Percentiles rank a stretch among this genome's conserved stretches.
These are phyloP conservation scores for Didymodactylos carnosus DNA, from an alignment of 2,888 invertebrate genomes.

Conservation along the genomic window DNA sequence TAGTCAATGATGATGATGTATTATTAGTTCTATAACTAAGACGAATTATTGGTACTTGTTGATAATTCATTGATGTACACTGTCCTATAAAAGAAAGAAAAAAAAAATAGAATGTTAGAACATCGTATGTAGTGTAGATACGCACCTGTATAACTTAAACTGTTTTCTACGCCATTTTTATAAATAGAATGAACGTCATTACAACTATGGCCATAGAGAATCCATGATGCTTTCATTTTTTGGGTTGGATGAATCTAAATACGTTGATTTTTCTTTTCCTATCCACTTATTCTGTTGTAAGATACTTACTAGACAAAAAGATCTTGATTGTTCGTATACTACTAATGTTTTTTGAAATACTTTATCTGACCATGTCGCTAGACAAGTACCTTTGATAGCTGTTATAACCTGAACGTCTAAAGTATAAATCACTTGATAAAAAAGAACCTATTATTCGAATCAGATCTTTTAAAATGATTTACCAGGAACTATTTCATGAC, in stretches of 20 bases:
- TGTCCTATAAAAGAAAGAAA: too few species aligned
- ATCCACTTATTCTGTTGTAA: neutral
- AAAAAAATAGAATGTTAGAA: too few species aligned
- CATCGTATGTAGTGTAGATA: neutral
- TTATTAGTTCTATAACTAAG: too few species aligned
- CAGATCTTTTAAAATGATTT: too few species aligned
- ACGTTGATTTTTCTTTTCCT: neutral
- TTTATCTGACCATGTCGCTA: neutral
- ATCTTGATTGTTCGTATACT: neutral
- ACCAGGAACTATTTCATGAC: neutral
- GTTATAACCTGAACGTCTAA: neutral
- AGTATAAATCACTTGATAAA: too few species aligned
- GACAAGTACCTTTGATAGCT: neutral
- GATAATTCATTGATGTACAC: too few species aligned
- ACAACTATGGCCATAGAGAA: neutral
- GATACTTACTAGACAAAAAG: neutral
- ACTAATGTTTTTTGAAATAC: neutral
- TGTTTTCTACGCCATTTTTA: neutral
- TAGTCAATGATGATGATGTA: too few species aligned
- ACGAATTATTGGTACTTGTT: too few species aligned
- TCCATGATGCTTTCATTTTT: neutral
- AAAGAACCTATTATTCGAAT: too few species aligned
- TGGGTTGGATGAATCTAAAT: neutral
- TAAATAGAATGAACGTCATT: neutral
- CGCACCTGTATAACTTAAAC: neutral